Percentiles rank a stretch among this genome's conserved stretches.
Evolutionary conservation across 2,888 invertebrate species (phyloP).

Genomic region (Cryptus viduatorius): DNA sequence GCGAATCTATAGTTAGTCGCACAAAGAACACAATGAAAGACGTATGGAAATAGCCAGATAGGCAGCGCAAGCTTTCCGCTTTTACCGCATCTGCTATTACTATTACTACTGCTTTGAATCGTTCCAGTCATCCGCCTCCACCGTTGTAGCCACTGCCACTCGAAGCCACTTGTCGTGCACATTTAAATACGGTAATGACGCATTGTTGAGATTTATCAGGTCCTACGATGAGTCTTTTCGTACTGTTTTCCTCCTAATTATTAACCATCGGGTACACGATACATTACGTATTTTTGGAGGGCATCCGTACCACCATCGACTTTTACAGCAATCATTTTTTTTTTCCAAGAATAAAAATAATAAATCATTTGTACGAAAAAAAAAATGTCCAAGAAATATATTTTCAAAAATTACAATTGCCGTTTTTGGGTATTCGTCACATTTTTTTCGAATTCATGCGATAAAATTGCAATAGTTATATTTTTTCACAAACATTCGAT

Average conservation of each 20-base stretch:
- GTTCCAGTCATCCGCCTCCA: conserved; percentile 61
- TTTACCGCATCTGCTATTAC: conserved; percentile 61
- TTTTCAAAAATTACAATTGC: too few species aligned
- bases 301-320: too few species aligned
- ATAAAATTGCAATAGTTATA: too few species aligned
- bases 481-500: too few species aligned
- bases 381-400: too few species aligned
- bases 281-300: too few species aligned
- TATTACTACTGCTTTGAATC: conserved; percentile 27
- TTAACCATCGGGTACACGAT: conserved; percentile 10
- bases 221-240: conserved; percentile 67
- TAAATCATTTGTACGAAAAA: too few species aligned
- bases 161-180: conserved; percentile 83
- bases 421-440: too few species aligned
- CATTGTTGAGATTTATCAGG: conserved; percentile 83
- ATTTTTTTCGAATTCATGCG: too few species aligned
- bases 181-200: conserved; percentile 83
- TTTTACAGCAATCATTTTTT: too few species aligned
- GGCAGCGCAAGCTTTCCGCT: conserved; percentile 61
- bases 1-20: conserved; percentile 82
- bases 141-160: conserved; percentile 75
- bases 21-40: conserved; percentile 83
- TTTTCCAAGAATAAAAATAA: too few species aligned
- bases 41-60: conserved; percentile 83
- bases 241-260: conserved; percentile 73